phyloP scores from a whole-genome alignment of 2,888 invertebrate genomes.

The Spisula solida region DNA sequence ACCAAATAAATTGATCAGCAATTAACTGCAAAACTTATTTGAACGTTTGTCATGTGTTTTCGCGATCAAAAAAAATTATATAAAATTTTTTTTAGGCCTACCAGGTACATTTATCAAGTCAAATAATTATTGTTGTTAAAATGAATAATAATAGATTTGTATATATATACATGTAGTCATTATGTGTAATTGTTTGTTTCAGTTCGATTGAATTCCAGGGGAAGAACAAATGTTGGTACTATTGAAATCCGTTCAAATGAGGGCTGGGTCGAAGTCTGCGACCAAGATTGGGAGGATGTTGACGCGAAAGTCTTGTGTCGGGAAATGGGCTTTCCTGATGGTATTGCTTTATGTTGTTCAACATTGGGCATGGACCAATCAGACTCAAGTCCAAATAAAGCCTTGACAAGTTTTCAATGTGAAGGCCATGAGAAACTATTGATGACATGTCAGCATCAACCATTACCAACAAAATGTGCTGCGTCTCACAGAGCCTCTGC shows the following conservation, averaged over 20 bases:
- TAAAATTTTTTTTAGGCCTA: too few species aligned
- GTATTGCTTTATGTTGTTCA: constrained; percentile 76
- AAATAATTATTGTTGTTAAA: too few species aligned
- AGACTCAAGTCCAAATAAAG: constrained; percentile 52
- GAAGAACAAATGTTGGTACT: constrained; percentile 75
- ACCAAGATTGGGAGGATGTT: constrained; percentile 77
- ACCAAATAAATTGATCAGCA: too few species aligned
- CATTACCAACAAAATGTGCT: constrained; percentile 59
- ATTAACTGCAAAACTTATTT: too few species aligned
- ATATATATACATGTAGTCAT: too few species aligned
- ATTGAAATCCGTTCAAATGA: constrained; percentile 75
- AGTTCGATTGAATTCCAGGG: constrained; percentile 77
- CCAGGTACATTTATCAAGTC: too few species aligned
- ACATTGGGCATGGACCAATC: constrained; percentile 69
- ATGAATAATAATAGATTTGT: too few species aligned
- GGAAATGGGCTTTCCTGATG: constrained; percentile 78
- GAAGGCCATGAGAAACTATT: constrained; percentile 68
- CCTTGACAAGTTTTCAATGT: constrained; percentile 70
- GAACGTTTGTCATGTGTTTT: too few species aligned
- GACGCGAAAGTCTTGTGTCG: constrained; percentile 80
- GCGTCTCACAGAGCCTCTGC: constrained; percentile 73
- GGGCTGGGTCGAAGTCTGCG: constrained; percentile 78
- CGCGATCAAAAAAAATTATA: too few species aligned
- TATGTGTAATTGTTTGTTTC: constrained; percentile 17
- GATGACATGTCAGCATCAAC: constrained; percentile 63